phyloP scores from a whole-genome alignment of 1,140 invertebrate genomes.

The Bilobella aurantiaca region DNA sequence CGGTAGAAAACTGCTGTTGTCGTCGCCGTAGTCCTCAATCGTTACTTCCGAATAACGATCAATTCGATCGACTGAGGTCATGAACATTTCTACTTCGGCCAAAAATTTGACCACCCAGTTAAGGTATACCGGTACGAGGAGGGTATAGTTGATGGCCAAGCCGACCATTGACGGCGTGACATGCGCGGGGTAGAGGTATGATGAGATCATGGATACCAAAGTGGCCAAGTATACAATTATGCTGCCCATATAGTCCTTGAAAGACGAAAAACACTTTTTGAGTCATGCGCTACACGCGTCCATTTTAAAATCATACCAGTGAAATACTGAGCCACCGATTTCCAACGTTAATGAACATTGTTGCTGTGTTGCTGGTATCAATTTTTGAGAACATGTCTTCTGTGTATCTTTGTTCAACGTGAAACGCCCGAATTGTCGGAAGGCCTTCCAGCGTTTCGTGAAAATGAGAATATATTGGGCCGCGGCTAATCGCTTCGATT shows the following conservation, averaged over 20 bases:
- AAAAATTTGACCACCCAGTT: slow-evolving; percentile 71
- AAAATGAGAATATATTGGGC: slow-evolving; percentile 60
- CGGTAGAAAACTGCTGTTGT: slow-evolving; percentile 10
- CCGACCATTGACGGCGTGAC: slow-evolving; percentile 56
- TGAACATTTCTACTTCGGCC: slow-evolving; percentile 65
- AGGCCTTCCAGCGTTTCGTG: slow-evolving; percentile 58
- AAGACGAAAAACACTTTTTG: too few species aligned
- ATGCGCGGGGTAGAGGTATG: slow-evolving; percentile 43
- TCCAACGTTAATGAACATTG: slow-evolving; percentile 63
- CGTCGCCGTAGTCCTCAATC: slow-evolving; percentile 46
- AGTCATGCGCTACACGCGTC: not conserved
- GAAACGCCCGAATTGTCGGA: slow-evolving; percentile 57
- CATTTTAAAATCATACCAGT: slow-evolving; percentile 44
- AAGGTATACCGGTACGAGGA: slow-evolving; percentile 66
- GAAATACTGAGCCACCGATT: slow-evolving; percentile 72
- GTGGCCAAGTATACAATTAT: slow-evolving; percentile 63
- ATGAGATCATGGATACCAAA: slow-evolving; percentile 50
- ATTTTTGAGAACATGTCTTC: slow-evolving; percentile 53
- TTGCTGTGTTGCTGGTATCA: slow-evolving; percentile 62
- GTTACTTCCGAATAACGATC: slow-evolving; percentile 49
- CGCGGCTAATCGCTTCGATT: slow-evolving; percentile 50
- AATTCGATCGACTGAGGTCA: slow-evolving; percentile 63
- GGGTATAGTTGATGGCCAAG: slow-evolving; percentile 65
- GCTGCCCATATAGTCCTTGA: slow-evolving; percentile 69
- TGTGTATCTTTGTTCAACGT: slow-evolving; percentile 54